Conservation (phyloP, 2,888 invertebrate species). For the Himalopsyche kuldschensis region DNA sequence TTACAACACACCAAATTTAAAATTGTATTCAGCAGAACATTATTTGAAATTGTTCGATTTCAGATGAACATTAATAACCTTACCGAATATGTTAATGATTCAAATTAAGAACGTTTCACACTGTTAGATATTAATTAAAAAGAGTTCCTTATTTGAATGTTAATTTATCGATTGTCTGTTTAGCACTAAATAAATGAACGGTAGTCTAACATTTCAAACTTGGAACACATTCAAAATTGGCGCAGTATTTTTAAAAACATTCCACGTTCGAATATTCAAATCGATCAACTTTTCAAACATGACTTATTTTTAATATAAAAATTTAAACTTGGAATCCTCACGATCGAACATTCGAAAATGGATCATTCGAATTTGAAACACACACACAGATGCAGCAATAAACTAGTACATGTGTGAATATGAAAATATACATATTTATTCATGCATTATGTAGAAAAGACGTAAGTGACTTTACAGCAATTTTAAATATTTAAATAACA, state of each 20-base stretch:
- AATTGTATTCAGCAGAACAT: no score
- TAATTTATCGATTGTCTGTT: background rate
- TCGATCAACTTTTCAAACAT: conserved; percentile 4
- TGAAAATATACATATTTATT: background rate
- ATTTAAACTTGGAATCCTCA: background rate
- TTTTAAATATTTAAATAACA: background rate
- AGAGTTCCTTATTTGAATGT: background rate
- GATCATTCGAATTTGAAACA: background rate
- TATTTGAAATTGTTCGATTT: no score
- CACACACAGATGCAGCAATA: background rate
- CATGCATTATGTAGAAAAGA: background rate
- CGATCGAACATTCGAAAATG: background rate
- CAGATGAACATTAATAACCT: background rate
- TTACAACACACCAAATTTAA: no score
- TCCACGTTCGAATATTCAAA: background rate
- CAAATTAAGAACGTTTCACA: background rate
- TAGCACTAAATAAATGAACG: background rate
- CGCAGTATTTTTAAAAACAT: background rate
- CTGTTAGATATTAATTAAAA: background rate
- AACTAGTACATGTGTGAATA: background rate
- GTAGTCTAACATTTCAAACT: background rate
- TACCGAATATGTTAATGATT: background rate
- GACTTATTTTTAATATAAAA: background rate
- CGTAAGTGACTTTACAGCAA: background rate
- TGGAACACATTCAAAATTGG: background rate